phyloP scores from a whole-genome alignment of 2,888 invertebrate species.

The Byasa hedistus region DNA sequence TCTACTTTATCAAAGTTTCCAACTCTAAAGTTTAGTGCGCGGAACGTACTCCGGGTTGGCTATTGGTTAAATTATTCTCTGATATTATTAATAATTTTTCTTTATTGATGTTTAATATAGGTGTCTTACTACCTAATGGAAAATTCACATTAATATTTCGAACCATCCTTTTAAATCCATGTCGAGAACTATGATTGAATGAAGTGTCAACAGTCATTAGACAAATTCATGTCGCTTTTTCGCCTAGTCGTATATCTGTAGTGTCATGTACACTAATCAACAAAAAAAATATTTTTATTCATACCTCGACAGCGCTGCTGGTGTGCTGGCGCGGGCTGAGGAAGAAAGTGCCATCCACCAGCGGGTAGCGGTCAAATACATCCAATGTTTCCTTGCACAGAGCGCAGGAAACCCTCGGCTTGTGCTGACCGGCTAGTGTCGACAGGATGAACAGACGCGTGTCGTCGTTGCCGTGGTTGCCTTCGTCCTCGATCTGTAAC shows the following conservation, averaged over 20 bases:
- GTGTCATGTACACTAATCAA: too few relatives aligned
- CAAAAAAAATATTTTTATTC: not conserved
- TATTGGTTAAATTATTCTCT: conserved; percentile 6
- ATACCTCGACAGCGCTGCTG: conserved; percentile 91
- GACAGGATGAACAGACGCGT: conserved; percentile 97
- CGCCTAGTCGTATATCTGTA: too few relatives aligned
- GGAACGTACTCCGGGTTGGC: not conserved
- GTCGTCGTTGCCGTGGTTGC: conserved; percentile 98
- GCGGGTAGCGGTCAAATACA: conserved; percentile 97
- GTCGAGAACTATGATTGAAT: too few relatives aligned
- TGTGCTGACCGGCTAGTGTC: conserved; percentile 94
- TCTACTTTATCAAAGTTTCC: conserved; percentile 24
- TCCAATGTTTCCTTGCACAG: conserved; percentile 93
- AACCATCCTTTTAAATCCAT: too few relatives aligned
- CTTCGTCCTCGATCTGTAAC: conserved; percentile 98
- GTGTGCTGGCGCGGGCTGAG: conserved; percentile 96
- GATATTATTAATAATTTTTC: too few relatives aligned
- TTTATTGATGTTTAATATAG: too few relatives aligned
- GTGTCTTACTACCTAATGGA: too few relatives aligned
- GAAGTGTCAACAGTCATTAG: too few relatives aligned
- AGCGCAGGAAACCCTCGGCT: conserved; percentile 91
- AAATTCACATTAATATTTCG: too few relatives aligned
- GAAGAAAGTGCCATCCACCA: conserved; percentile 99
- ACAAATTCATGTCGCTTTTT: too few relatives aligned
- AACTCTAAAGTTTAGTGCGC: not conserved